Conservation (phyloP, 2,797 vertebrate genomes). For the Prionace glauca region DNA sequence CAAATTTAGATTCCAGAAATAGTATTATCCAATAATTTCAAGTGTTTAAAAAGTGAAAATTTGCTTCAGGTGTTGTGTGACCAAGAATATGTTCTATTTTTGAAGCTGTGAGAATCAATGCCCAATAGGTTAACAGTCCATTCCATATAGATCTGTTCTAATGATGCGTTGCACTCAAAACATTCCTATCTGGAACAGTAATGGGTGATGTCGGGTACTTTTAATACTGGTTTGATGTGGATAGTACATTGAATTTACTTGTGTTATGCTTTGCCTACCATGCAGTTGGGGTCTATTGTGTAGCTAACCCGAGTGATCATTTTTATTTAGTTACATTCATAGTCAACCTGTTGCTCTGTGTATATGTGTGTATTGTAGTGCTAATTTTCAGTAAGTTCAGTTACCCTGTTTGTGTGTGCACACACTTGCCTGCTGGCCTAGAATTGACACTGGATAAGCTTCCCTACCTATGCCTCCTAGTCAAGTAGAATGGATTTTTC, state of each 20-base stretch:
- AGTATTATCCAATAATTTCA: conserved; percentile 16
- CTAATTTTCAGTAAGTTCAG: not conserved
- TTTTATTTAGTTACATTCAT: not conserved
- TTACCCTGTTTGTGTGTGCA: not conserved
- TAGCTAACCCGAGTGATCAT: not conserved
- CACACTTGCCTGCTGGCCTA: not conserved
- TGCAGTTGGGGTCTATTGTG: not conserved
- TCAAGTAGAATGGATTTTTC: not conserved
- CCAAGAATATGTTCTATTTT: not conserved
- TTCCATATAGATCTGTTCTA: not conserved
- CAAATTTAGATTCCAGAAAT: not conserved
- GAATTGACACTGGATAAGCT: not conserved
- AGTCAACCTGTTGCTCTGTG: not conserved
- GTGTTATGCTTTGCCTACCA: not conserved
- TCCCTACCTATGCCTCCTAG: not conserved
- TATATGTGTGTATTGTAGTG: not conserved
- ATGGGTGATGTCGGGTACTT: not conserved
- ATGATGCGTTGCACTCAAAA: not conserved
- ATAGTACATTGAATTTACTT: not conserved
- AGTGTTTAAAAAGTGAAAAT: not conserved
- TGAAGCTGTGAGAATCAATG: not conserved
- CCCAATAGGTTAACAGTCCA: not conserved
- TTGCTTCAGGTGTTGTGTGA: not conserved
- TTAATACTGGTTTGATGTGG: conserved; percentile 1
- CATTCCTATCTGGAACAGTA: not conserved